These are phyloP conservation scores for Girardinichthys multiradiatus DNA, from an alignment of 2,113 vertebrate species.

Conservation along the genomic window DNA sequence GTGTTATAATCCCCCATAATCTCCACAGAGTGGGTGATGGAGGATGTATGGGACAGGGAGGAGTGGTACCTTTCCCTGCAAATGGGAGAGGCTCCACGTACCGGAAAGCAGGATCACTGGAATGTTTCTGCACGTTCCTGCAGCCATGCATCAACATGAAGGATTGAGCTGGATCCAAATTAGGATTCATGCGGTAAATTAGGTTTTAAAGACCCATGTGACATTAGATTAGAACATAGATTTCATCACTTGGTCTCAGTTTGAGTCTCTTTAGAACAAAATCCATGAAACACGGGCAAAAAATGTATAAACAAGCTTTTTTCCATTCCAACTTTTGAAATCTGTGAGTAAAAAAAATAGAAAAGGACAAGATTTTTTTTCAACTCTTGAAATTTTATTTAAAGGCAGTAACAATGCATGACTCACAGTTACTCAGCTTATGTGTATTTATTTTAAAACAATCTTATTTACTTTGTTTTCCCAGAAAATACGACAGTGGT, in stretches of 20 bases:
- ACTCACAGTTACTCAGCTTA: no score
- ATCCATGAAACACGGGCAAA: background rate
- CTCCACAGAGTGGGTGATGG: slow-evolving; percentile 52
- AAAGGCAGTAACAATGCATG: no score
- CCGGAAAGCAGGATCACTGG: slow-evolving; percentile 23
- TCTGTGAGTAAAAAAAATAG: background rate
- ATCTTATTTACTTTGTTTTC: no score
- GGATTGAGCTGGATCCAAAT: slow-evolving; percentile 45
- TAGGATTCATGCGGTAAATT: slow-evolving; percentile 39
- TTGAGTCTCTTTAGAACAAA: slow-evolving; percentile 5
- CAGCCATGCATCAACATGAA: slow-evolving; percentile 48
- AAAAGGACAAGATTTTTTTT: no score
- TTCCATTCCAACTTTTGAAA: background rate
- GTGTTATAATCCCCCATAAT: slow-evolving; percentile 67
- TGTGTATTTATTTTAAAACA: no score
- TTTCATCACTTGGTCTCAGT: background rate
- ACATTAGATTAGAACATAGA: slow-evolving; percentile 12
- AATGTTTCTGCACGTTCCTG: slow-evolving; percentile 44
- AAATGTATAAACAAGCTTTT: background rate
- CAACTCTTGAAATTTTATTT: no score
- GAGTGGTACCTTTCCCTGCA: slow-evolving; percentile 14
- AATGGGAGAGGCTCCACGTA: background rate
- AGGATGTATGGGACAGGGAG: slow-evolving; percentile 53
- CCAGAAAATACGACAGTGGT: no score
- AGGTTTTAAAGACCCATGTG: slow-evolving; percentile 5